A percentile compares a stretch with the other conserved stretches of the same genome.
These are phyloP conservation scores for Lissocephala sabroskyi DNA, from an alignment of 2,888 invertebrate genomes.

Conservation along the genomic window DNA sequence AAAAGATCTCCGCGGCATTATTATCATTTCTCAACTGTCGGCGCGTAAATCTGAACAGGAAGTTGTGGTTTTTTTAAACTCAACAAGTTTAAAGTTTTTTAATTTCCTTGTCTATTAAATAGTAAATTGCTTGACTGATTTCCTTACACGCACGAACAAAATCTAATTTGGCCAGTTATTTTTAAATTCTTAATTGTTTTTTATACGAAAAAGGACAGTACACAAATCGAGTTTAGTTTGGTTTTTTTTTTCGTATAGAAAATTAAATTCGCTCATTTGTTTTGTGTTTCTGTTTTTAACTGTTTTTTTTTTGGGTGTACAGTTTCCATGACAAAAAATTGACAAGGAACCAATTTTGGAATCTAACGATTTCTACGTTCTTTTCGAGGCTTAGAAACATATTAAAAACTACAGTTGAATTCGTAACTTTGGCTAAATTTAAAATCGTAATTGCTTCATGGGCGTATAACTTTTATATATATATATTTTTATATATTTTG, in stretches of 20 bases:
- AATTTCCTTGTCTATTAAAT: constrained; percentile 55
- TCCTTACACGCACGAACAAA: constrained; percentile 5
- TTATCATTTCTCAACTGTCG: no score
- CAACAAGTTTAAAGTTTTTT: constrained; percentile 14
- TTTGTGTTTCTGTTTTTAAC: constrained; percentile 17
- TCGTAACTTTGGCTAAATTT: neutral
- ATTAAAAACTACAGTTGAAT: neutral
- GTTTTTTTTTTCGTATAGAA: constrained; percentile 30
- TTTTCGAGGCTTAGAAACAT: neutral
- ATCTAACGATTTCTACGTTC: constrained; percentile 1
- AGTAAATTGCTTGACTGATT: constrained; percentile 56
- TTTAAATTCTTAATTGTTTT: constrained; percentile 13
- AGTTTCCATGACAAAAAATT: constrained; percentile 24
- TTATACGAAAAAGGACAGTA: no score
- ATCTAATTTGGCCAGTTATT: constrained; percentile 24
- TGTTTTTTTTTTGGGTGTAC: constrained; percentile 15
- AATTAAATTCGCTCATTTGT: constrained; percentile 55
- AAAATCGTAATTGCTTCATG: constrained; percentile 1
- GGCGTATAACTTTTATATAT: neutral
- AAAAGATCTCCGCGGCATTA: no score
- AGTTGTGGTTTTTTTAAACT: no score
- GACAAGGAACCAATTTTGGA: constrained; percentile 25
- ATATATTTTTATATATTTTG: neutral
- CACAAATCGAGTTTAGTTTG: neutral
- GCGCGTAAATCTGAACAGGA: no score